Base-by-base conservation (phyloP, 2,797 vertebrate genomes). In the Diglossa cyanea region DNA sequence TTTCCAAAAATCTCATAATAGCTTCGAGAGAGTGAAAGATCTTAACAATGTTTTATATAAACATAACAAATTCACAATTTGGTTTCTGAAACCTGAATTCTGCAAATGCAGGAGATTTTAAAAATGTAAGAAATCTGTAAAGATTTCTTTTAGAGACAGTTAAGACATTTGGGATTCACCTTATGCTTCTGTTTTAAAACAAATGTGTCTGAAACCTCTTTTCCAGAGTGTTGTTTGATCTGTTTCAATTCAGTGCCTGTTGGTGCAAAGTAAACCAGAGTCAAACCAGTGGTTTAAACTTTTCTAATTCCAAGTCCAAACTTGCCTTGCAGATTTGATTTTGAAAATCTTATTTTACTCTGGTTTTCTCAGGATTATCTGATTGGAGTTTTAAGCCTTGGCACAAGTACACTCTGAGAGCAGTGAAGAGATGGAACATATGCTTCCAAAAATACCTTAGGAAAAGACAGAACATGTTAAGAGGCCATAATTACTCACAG, bases 371-470 rank as follows among this genome's bases (percentile, higher is more conserved):
- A 28, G 44, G 48, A 90, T 92, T 82, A 61, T 82, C 30, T 85
- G 65, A 72, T 66, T 86, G 68, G 68, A 71, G 20, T 85, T 88
- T 89, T 87, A 92, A 86, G 71, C 45, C 57, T 91, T 95, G 86
- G 87, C 81, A 95, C 78, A 83, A 86, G 90, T 68, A 58, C n/a
- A 37, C 33, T 82, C 50, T 88, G 68, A 83, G 20, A 97, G 66
- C 50, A 89, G 42, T 58, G 86, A 95, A 86, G 68, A 95, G 54
- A 72, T 72, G 44, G 75, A 93, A 91, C 91, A 96, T 91, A 93
- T 72, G 86, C 33, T 97, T 95, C 92, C 94, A 94, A 95, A 96
- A 96, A 96, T 96, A 96, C 93, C 68, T 89, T 91, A 94, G 74
- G 73, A 96, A 91, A 76, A 94, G 93, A 88, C 90, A 93, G 96